These are phyloP conservation scores for Syrphus vitripennis DNA, from an alignment of 2,888 invertebrate genomes.

Conservation along the genomic window DNA sequence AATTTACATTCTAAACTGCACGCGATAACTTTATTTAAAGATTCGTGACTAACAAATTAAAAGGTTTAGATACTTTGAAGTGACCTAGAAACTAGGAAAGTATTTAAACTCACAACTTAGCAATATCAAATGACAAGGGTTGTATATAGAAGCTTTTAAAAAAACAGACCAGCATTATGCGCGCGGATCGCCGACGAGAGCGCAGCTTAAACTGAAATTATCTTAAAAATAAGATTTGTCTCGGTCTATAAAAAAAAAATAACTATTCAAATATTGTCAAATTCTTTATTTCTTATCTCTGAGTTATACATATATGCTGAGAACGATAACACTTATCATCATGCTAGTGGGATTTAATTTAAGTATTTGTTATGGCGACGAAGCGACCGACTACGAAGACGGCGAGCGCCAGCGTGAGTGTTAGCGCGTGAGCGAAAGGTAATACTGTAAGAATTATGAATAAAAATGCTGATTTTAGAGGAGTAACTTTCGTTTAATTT, in stretches of 20 bases:
- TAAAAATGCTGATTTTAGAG: neutral
- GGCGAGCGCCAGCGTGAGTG: neutral
- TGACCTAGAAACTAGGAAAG: constrained; percentile 26
- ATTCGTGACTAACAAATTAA: constrained; percentile 62
- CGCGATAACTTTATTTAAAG: neutral
- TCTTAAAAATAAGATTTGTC: constrained; percentile 7
- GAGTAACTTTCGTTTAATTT: neutral
- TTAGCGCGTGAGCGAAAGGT: constrained; percentile 1
- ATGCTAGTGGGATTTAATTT: neutral
- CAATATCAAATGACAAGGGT: neutral
- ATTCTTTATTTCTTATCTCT: constrained; percentile 47
- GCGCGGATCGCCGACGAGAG: neutral
- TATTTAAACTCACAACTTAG: neutral
- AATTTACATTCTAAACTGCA: constrained; percentile 11
- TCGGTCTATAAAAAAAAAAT: neutral
- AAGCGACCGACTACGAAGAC: neutral
- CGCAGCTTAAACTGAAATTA: constrained; percentile 18
- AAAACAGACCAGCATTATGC: neutral
- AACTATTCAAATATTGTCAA: constrained; percentile 24
- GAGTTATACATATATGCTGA: neutral
- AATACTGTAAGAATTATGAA: neutral
- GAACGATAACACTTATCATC: constrained; percentile 59
- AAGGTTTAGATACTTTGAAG: neutral
- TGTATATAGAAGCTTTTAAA: neutral
- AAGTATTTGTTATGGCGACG: neutral